Evolutionary conservation across 2,113 vertebrate species (phyloP), one percentile per base, ranked within the genome.

Genomic region (Chloropsis cyanopogon): DNA sequence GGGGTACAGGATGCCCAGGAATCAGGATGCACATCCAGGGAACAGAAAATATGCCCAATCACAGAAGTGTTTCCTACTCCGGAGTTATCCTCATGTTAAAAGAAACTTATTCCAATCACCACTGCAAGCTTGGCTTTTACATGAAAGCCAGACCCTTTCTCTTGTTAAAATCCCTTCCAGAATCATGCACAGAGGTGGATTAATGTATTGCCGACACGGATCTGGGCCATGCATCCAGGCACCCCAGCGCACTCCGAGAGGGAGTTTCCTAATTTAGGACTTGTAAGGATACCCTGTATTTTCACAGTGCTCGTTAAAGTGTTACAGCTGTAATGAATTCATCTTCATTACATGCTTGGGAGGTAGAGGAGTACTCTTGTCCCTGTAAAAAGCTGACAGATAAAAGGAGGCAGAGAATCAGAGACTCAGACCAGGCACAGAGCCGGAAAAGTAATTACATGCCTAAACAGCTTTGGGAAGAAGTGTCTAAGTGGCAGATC

Each of bases 391-490:
- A 70, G 83, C 80, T 93, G 91, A 94, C 81, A 95, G 96, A 96
- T 96, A 92, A 96, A 96, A 95, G 80, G 57, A 95, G 77, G 60
- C 81, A 95, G 86, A 95, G 91, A 93, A 95, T 88, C 77, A 64
- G 76, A 86, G 80, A 53, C 81, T 89, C 88, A 92, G 89, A 85
- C 92, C 94, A 96, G 88, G 72, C 92, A 2, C 86, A 78, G 92
- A 94, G 91, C 94, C 91, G 94, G 91, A 93, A 92, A 95, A 97
- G 94, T 96, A 96, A 97, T 96, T 97, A 94, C 93, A 92, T 95
- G 91, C 92, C 83, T 89, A 96, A 96, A 91, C 83, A 92, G 84
- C 96, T 97, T 95, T 91, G 86, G 95, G 94, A 95, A 95, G 91
- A 95, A 88, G 86, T 3, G 16, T 92, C 86, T 96, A 95, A 96